These are phyloP conservation scores for Drosophila picticornis DNA, from an alignment of 2,888 invertebrate genomes.

Conservation along the genomic window DNA sequence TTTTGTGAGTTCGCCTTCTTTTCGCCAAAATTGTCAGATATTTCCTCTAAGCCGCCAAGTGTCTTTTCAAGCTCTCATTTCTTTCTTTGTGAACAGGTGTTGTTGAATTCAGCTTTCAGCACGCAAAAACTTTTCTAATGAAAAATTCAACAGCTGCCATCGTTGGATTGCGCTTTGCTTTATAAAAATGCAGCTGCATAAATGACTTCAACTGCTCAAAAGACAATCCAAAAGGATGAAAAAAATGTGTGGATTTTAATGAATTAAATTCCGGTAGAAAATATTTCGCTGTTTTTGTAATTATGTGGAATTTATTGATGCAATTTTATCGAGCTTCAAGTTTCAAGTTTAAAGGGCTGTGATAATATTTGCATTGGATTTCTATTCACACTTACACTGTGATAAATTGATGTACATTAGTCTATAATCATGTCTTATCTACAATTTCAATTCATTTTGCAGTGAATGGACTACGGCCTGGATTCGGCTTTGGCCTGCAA, in stretches of 20 bases:
- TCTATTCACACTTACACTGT: background rate
- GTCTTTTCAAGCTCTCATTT: constrained; percentile 56
- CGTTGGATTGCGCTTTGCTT: constrained; percentile 11
- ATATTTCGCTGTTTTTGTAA: background rate
- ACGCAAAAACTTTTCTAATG: constrained; percentile 62
- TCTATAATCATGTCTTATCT: constrained; percentile 35
- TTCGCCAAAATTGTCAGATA: constrained; percentile 27
- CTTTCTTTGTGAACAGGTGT: constrained; percentile 43
- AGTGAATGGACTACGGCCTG: constrained; percentile 20
- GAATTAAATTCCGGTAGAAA: background rate
- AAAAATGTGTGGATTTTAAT: background rate
- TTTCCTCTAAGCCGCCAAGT: constrained; percentile 45
- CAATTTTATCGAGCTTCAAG: background rate
- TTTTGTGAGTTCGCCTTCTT: constrained; percentile 5
- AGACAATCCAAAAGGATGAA: background rate
- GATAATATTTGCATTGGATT: background rate
- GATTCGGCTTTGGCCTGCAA: constrained; percentile 32
- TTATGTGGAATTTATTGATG: background rate
- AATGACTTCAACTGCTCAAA: background rate
- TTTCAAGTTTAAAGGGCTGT: background rate
- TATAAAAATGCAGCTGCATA: constrained; percentile 32
- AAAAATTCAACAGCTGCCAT: constrained; percentile 58
- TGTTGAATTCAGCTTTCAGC: constrained; percentile 17
- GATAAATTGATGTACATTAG: constrained; percentile 7
- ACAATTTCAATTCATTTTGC: constrained; percentile 17